phyloP scores from a whole-genome alignment of 2,888 invertebrate species.

The Hofmannophila pseudospretella region DNA sequence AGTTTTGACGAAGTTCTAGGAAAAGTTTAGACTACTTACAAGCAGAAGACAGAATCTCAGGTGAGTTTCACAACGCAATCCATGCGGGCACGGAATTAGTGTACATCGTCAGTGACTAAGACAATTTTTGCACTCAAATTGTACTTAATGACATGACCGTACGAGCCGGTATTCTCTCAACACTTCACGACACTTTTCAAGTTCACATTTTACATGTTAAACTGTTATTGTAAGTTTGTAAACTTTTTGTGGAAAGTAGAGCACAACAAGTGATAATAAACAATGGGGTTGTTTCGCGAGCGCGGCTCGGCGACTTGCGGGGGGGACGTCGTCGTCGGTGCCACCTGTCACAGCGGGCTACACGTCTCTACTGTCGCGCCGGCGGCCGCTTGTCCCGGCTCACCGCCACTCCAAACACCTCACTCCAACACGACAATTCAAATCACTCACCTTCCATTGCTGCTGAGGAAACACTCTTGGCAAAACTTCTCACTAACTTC shows the following conservation, averaged over 20 bases:
- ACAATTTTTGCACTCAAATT: conserved; percentile 66
- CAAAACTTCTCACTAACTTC: conserved; percentile 3
- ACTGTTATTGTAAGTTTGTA: conserved; percentile 24
- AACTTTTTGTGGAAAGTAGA: conserved; percentile 23
- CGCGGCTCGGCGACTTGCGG: conserved; percentile 41
- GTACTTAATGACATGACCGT: conserved; percentile 60
- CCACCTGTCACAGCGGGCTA: conserved; percentile 66
- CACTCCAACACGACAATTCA: conserved; percentile 3
- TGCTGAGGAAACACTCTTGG: background rate
- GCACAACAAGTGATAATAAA: conserved; percentile 65
- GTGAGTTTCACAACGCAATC: conserved; percentile 38
- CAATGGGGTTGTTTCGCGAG: conserved; percentile 63
- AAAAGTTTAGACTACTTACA: conserved; percentile 31
- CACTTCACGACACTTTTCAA: conserved; percentile 66
- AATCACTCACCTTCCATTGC: conserved; percentile 6
- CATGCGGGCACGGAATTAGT: conserved; percentile 36
- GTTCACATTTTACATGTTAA: conserved; percentile 48
- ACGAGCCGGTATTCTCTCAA: conserved; percentile 52
- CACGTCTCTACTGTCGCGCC: conserved; percentile 66
- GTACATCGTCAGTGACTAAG: conserved; percentile 48
- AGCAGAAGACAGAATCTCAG: conserved; percentile 23
- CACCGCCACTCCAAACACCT: conserved; percentile 24
- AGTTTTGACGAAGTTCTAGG: too few species aligned
- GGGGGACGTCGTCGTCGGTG: conserved; percentile 45
- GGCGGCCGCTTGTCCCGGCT: conserved; percentile 41